Evolutionary conservation across 2,888 invertebrate species (phyloP).

Genomic region (Cristatella mucedo): DNA sequence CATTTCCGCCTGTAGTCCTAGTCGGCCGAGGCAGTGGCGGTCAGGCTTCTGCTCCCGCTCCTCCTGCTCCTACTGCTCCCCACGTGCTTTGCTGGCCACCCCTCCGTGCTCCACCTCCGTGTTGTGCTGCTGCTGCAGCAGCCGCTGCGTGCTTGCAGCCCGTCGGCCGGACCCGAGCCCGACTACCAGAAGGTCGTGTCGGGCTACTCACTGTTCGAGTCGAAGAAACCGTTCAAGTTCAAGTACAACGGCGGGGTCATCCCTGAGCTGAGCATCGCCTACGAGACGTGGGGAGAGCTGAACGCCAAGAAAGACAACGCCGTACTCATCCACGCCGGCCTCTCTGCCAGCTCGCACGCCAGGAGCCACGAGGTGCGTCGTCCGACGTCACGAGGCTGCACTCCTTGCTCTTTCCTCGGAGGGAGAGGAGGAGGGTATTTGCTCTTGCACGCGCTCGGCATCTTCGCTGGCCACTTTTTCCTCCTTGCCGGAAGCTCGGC

Average conservation of each 20-base stretch:
- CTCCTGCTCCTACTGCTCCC: too few relatives aligned
- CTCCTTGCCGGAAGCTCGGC: too few relatives aligned
- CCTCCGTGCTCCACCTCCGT: too few relatives aligned
- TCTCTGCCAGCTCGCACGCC: conserved; percentile 36
- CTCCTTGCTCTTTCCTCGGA: too few relatives aligned
- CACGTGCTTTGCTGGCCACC: too few relatives aligned
- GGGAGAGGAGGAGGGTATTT: too few relatives aligned
- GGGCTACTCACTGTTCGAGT: conserved; percentile 22
- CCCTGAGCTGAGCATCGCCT: conserved; percentile 30
- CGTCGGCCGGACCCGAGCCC: conserved; percentile 28
- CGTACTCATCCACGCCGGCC: conserved; percentile 29
- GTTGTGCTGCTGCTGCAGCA: too few relatives aligned
- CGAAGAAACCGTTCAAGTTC: conserved; percentile 22
- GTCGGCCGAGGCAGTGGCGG: too few relatives aligned
- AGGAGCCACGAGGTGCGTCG: conserved; percentile 27
- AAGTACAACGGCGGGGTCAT: conserved; percentile 25
- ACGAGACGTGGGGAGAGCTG: conserved; percentile 36
- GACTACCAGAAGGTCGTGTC: conserved; percentile 26
- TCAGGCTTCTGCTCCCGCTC: conserved; percentile 10
- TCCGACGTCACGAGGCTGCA: too few relatives aligned
- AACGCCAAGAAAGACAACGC: conserved; percentile 30
- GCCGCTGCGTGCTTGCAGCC: conserved; percentile 15
- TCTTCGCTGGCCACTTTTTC: too few relatives aligned
- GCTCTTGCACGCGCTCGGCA: too few relatives aligned
- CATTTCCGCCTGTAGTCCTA: too few relatives aligned